These are phyloP conservation scores for Molothrus aeneus DNA, from an alignment of 2,797 vertebrate species.

Conservation along the genomic window DNA sequence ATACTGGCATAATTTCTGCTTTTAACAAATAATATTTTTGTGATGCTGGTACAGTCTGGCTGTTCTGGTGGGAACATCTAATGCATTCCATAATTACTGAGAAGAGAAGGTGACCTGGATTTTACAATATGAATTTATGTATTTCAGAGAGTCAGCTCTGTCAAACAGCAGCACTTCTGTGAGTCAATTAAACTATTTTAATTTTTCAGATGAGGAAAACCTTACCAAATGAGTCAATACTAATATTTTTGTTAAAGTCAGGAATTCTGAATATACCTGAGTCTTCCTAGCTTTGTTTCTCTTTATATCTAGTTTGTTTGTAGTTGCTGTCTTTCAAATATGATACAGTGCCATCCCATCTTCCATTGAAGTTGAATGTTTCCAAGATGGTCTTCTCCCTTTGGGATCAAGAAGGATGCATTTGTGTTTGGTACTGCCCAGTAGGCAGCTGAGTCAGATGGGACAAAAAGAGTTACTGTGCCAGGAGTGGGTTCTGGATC, in stretches of 20 bases:
- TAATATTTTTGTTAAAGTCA: neutral
- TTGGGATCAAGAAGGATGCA: neutral
- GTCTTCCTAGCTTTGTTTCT: neutral
- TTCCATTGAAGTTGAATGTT: neutral
- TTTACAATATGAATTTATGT: neutral
- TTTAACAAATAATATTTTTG: neutral
- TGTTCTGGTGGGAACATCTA: neutral
- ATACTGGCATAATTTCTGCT: neutral
- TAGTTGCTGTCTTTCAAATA: neutral
- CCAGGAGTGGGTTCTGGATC: neutral
- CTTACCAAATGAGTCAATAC: neutral
- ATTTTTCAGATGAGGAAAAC: neutral
- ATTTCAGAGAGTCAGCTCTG: neutral
- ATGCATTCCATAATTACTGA: neutral
- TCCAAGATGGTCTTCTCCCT: neutral
- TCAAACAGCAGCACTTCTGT: neutral
- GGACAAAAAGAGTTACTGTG: neutral
- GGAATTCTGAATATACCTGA: neutral
- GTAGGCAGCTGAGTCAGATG: neutral
- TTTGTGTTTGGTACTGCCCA: neutral
- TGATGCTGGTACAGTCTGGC: neutral
- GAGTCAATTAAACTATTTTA: neutral
- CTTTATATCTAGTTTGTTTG: neutral
- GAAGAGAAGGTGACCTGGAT: neutral
- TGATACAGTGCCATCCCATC: fast-evolving